Base-by-base conservation (phyloP, 2,797 vertebrate species). In the Pteronotus mesoamericanus region DNA sequence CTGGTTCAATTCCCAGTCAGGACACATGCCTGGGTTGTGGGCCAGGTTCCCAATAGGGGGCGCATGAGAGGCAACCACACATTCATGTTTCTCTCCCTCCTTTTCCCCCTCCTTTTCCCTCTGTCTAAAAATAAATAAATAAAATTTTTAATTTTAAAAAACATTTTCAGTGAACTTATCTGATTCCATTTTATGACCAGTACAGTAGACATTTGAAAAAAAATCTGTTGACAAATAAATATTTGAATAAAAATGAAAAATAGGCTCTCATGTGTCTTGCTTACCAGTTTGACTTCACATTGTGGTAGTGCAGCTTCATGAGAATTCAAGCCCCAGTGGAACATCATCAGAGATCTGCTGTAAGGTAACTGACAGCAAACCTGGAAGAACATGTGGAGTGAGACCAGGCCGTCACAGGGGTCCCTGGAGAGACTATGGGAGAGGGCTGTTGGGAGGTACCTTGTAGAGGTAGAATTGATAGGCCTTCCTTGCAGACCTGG, bases 211-310 rank as follows among this genome's bases (percentile, higher is more conserved):
- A 42, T 93, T 90, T 94, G 39, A 48, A 83, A 80, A 78, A 21
- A 72, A 86, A 78, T 26, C 24, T 89, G 1, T 59, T 94, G 53
- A 37, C 48, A 84, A 87, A 69, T 46, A 84, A 93, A 80, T 37
- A 91, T 72, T 86, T 89, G 48, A 72, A 1, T 85, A 82, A 92
- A 64, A 93, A 42, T 96, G 80, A 71, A 89, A 89, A 95, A 71
- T 59, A 93, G 32, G 74, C 57, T 61, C 24, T 89, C 34, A 44
- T 46, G 77, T 91, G n/a, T 51, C n/a, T 37, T 71, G 69, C 11
- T 66, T 84, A 24, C 11, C 9, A 79, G 29, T 84, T 53, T 87
- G 46, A 46, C 69, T 66, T 89, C 19, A 18, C 72, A 15, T 84
- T 79, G 90, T 74, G n/a, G 29, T 68, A 34, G 44, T 79, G 42